phyloP scores from a whole-genome alignment of 2,797 vertebrate genomes.

The Glyptemys insculpta region DNA sequence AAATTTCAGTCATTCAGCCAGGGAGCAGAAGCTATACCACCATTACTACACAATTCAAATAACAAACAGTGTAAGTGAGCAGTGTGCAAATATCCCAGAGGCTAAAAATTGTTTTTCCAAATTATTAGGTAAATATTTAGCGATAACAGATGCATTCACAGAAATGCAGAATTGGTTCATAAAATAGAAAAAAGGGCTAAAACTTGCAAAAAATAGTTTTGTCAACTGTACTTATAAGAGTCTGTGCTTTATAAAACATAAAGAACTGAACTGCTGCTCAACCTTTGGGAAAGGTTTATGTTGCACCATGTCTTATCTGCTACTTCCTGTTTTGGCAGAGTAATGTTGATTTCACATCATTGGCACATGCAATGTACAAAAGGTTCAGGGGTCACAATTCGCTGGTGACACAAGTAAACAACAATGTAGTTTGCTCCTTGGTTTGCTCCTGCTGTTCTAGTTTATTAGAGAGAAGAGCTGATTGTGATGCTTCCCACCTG shows the following conservation, averaged over 20 bases:
- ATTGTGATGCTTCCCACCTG: neutral
- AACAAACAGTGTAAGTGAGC: neutral
- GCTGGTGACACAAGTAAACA: conserved; percentile 40
- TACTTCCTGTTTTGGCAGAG: conserved; percentile 62
- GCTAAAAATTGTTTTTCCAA: neutral
- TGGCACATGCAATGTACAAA: conserved; percentile 46
- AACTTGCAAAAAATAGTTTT: neutral
- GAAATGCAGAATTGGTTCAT: neutral
- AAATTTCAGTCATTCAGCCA: conserved; percentile 21
- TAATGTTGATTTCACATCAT: conserved; percentile 61
- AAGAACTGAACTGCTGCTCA: neutral
- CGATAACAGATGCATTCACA: neutral
- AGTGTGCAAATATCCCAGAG: neutral
- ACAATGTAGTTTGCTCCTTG: conserved; percentile 27
- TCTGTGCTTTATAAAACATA: neutral
- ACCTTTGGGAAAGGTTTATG: conserved; percentile 56
- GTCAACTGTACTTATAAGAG: conserved; percentile 5
- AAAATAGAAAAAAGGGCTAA: neutral
- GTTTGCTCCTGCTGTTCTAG: conserved; percentile 6
- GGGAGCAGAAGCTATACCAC: neutral
- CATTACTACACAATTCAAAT: neutral
- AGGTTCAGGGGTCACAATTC: neutral
- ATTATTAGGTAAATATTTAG: conserved; percentile 7
- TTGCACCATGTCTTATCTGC: conserved; percentile 52
- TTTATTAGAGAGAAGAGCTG: neutral